Base-by-base conservation (phyloP, 2,797 vertebrate species). In the Fistularia tabacaria region DNA sequence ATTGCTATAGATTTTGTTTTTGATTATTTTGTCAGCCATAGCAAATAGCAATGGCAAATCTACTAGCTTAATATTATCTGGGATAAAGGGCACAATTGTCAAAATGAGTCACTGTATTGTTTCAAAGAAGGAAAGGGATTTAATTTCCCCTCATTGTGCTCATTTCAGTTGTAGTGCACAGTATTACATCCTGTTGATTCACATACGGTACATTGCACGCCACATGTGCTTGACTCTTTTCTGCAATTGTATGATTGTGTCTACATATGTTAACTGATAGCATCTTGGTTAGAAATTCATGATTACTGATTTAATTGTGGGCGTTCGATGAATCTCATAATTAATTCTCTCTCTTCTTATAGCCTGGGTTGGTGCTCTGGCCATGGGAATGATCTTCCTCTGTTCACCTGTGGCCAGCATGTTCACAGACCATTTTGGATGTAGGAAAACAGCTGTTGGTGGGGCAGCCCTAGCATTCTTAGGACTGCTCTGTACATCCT, bases 331-430 rank as follows among this genome's bases (percentile, higher is more conserved):
- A 14, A 14, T 36, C 2, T 45, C 5, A 11, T 45, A 25, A 42
- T 37, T 15, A 38, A 7, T 15, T 14, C n/a, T 69, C 12, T 74
- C 47, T 67, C 50, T 64, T 45, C 43, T 45, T 7, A 12, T 14
- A 96, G 95, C 96, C 52, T 97, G 94, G 94, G 95, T 99, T 0
- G 95, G 96, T 47, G 93, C 97, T 43, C 82, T 99, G 56, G 93
- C 96, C 60, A 98, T 98, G 93, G 96, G 96, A 14, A 99, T 99
- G 97, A 95, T 98, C 74, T 98, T 99, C 85, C 93, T 99, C 89
- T 99, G 96, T 80, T 98, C 96, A 47, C 96, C 96, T 4, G 92
- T 98, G 70, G 96, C 97, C 89, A 98, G 96, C 87, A 96, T 98
- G 92, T 98, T 98, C 90, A 99, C 97, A 0, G 96, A 98, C 88